Percentiles rank a stretch among this genome's conserved stretches.
Evolutionary conservation across 2,797 vertebrate genomes (phyloP).

Genomic region (Cichlasoma orientale): DNA sequence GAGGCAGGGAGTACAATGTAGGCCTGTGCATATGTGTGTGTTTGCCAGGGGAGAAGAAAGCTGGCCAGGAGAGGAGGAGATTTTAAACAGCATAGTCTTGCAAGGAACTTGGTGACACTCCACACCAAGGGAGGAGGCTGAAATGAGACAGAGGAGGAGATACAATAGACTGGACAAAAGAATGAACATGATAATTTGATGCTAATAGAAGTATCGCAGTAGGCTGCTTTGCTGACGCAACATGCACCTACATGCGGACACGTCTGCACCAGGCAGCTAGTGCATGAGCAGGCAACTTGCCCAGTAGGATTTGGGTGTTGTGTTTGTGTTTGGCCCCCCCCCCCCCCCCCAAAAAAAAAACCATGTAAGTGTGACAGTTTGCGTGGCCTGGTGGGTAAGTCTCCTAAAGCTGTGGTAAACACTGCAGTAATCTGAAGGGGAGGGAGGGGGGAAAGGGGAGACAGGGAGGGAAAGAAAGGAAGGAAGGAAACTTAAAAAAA

Average conservation of each 20-base stretch:
- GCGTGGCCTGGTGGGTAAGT: conserved; percentile 76
- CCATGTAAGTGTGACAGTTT: conserved; percentile 65
- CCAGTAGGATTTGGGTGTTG: conserved; percentile 69
- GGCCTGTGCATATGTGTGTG: conserved; percentile 45
- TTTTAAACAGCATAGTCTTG: conserved; percentile 49
- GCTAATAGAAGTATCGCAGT: conserved; percentile 15
- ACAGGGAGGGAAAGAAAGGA: neutral
- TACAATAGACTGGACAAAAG: conserved; percentile 11
- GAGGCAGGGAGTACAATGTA: conserved; percentile 57
- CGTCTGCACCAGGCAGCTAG: conserved; percentile 28
- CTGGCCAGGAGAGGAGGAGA: conserved; percentile 25
- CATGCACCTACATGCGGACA: conserved; percentile 41
- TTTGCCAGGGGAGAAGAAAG: conserved; percentile 53
- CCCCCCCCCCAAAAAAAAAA: no score
- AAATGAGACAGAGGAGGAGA: conserved; percentile 40
- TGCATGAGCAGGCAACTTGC: conserved; percentile 69
- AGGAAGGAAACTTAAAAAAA: neutral
- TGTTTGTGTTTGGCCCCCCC: neutral
- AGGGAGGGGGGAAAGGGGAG: neutral
- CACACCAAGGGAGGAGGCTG: conserved; percentile 37
- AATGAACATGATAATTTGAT: conserved; percentile 32
- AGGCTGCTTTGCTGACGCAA: conserved; percentile 28
- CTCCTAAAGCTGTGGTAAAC: conserved; percentile 77
- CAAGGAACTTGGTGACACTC: conserved; percentile 46
- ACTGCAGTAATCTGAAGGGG: conserved; percentile 75